Base-by-base conservation (phyloP, 2,113 vertebrate species). In the Craseonycteris thonglongyai region DNA sequence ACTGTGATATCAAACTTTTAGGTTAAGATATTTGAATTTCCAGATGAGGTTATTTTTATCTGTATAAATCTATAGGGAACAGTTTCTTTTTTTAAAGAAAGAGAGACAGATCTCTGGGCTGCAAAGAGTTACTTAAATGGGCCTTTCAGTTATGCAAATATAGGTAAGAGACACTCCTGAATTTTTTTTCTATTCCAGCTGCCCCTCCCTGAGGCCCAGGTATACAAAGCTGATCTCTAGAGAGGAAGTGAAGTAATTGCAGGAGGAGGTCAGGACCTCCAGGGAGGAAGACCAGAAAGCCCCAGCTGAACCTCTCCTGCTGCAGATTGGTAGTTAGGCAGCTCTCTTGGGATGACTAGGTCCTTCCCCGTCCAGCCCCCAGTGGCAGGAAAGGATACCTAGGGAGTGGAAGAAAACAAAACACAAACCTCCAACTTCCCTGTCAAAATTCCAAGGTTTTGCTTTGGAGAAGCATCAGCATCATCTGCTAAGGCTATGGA, bases 81-180 rank as follows among this genome's bases (percentile, higher is more conserved):
- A 19, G 0, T 35, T 58, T 49, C 28, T 63, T 63, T 76, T 66
- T 75, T 86, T 38, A 4, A 78, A 56, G 28, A 35, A 79, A 63
- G 71, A 68, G 58, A 94, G 92, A 72, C 15, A 90, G 22, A 65
- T 90, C n/a, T 91, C 83, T 51, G 51, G 68, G n/a, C 42, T 86
- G 21, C 24, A 68, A 84, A 85, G 91, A 88, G 42, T 94, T 93
- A 85, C n/a, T 1, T 13, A 15, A 89, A 40, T 59, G 71, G 51
- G 33, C 6, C 76, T 76, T 83, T 90, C 47, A 68, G 38, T 82
- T 78, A 94, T 66, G 93, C 94, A 97, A 94, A 94, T 85, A 10
- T 54, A 75, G 16, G 21, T 47, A 83, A 76, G 38, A 58, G 30
- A 63, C 28, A 59, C 18, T 76, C 61, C 40, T 22, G 47, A 88